Evolutionary conservation across 2,888 invertebrate species (phyloP).

Genomic region (Tetramorium bicarinatum): DNA sequence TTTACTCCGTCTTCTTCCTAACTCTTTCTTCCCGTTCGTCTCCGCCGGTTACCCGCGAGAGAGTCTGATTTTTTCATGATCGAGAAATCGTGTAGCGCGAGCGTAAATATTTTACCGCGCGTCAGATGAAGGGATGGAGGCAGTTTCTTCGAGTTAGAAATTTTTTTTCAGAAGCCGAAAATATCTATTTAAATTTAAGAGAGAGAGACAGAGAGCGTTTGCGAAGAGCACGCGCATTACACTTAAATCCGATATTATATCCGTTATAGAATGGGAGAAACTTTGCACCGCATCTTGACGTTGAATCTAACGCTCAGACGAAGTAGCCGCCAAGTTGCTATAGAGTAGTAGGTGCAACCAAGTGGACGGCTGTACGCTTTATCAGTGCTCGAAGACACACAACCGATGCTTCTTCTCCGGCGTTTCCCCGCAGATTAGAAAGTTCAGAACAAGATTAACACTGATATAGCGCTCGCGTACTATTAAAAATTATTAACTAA

Average conservation of each 20-base stretch:
- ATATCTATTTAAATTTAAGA: conserved; percentile 59
- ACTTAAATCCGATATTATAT: conserved; percentile 42
- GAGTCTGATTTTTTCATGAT: conserved; percentile 51
- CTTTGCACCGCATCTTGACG: conserved; percentile 70
- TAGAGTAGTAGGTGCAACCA: conserved; percentile 67
- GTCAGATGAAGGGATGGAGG: conserved; percentile 18
- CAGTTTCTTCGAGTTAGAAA: background rate
- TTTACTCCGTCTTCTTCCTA: conserved; percentile 23
- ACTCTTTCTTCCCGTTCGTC: conserved; percentile 13
- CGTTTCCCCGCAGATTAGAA: conserved; percentile 26
- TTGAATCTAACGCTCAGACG: conserved; percentile 78
- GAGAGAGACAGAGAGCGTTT: background rate
- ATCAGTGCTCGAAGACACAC: conserved; percentile 66
- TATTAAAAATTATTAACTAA: conserved; percentile 51
- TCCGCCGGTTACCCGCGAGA: conserved; percentile 9
- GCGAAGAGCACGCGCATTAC: background rate
- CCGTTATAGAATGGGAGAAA: conserved; percentile 63
- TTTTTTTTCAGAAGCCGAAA: conserved; percentile 28
- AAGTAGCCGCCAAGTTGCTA: conserved; percentile 74
- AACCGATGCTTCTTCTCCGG: conserved; percentile 7
- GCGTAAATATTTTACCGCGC: conserved; percentile 41
- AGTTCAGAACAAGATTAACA: conserved; percentile 50
- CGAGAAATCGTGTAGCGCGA: conserved; percentile 43
- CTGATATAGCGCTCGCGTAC: conserved; percentile 32
- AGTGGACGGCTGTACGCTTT: conserved; percentile 70